Conservation (phyloP, 2,797 vertebrate species). For the Naso thynnoides region DNA sequence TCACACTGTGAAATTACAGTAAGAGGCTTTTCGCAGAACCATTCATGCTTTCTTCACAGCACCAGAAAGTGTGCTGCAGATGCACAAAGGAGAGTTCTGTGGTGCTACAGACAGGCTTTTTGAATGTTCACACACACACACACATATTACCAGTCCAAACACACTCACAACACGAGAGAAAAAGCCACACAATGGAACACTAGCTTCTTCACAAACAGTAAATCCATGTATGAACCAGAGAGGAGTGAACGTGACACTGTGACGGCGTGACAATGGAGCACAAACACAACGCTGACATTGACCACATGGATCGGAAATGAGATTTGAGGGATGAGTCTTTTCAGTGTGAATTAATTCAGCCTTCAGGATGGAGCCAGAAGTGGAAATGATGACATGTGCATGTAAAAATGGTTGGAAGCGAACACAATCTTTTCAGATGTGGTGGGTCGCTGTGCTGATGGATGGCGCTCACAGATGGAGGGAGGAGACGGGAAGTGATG, state of each 20-base stretch:
- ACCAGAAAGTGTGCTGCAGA: neutral
- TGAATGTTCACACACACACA: neutral
- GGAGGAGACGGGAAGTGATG: neutral
- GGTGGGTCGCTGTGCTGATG: neutral
- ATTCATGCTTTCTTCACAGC: neutral
- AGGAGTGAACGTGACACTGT: neutral
- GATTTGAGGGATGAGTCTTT: slow-evolving; percentile 4
- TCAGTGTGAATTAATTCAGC: neutral
- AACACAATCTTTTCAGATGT: neutral
- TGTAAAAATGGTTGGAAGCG: neutral
- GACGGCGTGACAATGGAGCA: slow-evolving; percentile 5
- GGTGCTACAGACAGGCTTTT: neutral
- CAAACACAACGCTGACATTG: slow-evolving; percentile 1
- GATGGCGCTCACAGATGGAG: slow-evolving; percentile 4
- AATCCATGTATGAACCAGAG: neutral
- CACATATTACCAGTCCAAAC: neutral
- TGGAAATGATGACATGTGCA: slow-evolving; percentile 5
- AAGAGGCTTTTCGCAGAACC: neutral
- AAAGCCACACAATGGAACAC: neutral
- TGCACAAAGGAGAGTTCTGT: neutral
- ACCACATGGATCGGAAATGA: neutral
- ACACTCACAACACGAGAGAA: neutral
- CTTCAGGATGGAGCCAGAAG: neutral
- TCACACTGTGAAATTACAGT: neutral
- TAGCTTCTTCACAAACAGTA: neutral